Base-by-base conservation (phyloP, 2,888 invertebrate species). In the Trilocha varians region DNA sequence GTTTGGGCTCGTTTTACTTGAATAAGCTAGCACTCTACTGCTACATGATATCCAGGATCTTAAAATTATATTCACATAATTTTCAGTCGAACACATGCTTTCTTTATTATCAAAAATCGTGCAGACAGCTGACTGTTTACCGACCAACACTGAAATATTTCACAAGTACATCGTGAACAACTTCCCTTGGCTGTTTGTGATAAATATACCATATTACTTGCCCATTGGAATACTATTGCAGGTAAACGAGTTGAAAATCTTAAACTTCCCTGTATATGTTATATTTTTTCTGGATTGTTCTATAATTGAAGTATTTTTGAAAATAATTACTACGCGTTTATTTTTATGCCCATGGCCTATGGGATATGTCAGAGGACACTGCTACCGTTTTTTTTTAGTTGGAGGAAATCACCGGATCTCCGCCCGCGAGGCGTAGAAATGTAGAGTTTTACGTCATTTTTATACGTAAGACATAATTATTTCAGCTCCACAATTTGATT, bases 401-500 rank as follows among this genome's bases (percentile, higher is more conserved):
- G n/a, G n/a, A n/a, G n/a, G n/a, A n/a, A n/a, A n/a, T n/a, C n/a
- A n/a, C n/a, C n/a, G n/a, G n/a, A n/a, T n/a, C n/a, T n/a, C n/a
- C n/a, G n/a, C n/a, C n/a, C n/a, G n/a, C n/a, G n/a, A n/a, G n/a
- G n/a, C n/a, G 3, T 25, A 11, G 25, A 25, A n/a, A 25, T 25
- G 2, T 9, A 2, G 25, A 1, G 2, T 6, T 9, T 2, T 25
- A 9, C 6, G 11, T 17, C 33, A 35, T 16, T 13, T 25, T 32
- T 44, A 34, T 38, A 40, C 36, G 13, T 44, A 18, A 34, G 35
- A 11, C 32, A 34, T 33, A 34, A 32, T 40, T 11, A 36, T 70
- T 65, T 36, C 62, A 82, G 80, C 42, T 73, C 6, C 50, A 87
- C 8, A 90, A 88, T 58, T 47, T 89, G 5, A 62, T 87, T 2